These are phyloP conservation scores for Grallaria varia DNA, from an alignment of 2,113 vertebrate genomes.

Conservation along the genomic window DNA sequence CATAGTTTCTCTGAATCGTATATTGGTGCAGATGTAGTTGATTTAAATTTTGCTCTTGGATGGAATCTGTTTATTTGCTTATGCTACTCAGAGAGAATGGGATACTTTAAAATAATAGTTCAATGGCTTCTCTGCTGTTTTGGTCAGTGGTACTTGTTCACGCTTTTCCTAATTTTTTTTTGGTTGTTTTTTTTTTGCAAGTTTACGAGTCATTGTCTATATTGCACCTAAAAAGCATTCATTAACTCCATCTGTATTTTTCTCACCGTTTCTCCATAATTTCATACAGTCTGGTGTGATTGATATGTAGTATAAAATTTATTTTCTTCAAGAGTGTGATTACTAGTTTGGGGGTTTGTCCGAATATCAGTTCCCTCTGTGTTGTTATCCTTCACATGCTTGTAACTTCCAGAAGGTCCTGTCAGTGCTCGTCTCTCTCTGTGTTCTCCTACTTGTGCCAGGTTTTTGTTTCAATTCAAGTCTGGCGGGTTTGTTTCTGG, in stretches of 20 bases:
- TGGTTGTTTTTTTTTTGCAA: not conserved
- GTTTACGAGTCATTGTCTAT: not conserved
- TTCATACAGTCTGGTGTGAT: not conserved
- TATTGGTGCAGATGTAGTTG: not conserved
- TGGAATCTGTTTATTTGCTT: not conserved
- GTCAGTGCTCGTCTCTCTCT: not conserved
- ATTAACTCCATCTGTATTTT: not conserved
- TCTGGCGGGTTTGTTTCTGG: not conserved
- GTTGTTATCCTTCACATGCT: not conserved
- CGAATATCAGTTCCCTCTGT: not conserved
- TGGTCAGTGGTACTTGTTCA: not conserved
- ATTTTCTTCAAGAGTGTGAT: not conserved
- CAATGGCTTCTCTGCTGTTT: not conserved
- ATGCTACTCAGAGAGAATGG: not conserved
- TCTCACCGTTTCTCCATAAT: not conserved
- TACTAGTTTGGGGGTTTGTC: not conserved
- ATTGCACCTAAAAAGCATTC: not conserved
- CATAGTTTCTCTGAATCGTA: not conserved
- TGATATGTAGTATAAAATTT: not conserved
- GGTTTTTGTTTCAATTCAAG: not conserved
- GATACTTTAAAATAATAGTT: not conserved
- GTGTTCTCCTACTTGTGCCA: not conserved
- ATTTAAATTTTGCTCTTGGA: not conserved
- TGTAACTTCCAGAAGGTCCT: not conserved
- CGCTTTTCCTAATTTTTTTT: not conserved